A percentile compares a stretch with the other conserved stretches of the same genome.
These are phyloP conservation scores for Eriosoma lanigerum DNA, from an alignment of 1,140 invertebrate species.

Conservation along the genomic window DNA sequence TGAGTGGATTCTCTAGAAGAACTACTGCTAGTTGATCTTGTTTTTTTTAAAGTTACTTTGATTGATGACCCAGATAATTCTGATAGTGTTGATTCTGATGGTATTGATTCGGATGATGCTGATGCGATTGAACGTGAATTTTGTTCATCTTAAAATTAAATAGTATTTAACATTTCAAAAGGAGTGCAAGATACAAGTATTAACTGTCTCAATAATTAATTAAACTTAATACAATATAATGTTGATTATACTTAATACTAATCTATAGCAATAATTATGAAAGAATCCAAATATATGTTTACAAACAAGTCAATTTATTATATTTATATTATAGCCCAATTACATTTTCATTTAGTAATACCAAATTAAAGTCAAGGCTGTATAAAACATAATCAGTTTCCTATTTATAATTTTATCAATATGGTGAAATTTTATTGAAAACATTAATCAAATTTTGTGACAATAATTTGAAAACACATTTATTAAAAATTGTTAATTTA, in stretches of 20 bases:
- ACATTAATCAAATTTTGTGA: no score
- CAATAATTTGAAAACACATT: no score
- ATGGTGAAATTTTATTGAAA: no score
- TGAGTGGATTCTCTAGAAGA: slow-evolving; percentile 39
- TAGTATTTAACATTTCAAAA: neutral
- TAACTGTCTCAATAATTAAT: neutral
- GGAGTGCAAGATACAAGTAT: neutral
- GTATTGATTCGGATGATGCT: neutral
- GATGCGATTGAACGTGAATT: neutral
- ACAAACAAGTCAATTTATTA: no score
- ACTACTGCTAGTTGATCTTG: slow-evolving; percentile 34
- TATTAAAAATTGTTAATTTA: no score
- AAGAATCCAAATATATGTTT: no score
- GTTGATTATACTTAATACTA: neutral
- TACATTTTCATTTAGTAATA: no score
- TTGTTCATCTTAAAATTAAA: slow-evolving; percentile 27
- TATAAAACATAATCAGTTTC: no score
- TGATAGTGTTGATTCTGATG: neutral
- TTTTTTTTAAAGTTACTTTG: slow-evolving; percentile 44
- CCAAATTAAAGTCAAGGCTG: no score
- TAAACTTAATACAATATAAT: neutral
- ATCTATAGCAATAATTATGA: neutral
- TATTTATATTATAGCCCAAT: no score
- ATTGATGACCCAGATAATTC: neutral
- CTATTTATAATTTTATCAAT: no score